Conservation (phyloP, 2,797 vertebrate genomes). For the Champsocephalus gunnari region DNA sequence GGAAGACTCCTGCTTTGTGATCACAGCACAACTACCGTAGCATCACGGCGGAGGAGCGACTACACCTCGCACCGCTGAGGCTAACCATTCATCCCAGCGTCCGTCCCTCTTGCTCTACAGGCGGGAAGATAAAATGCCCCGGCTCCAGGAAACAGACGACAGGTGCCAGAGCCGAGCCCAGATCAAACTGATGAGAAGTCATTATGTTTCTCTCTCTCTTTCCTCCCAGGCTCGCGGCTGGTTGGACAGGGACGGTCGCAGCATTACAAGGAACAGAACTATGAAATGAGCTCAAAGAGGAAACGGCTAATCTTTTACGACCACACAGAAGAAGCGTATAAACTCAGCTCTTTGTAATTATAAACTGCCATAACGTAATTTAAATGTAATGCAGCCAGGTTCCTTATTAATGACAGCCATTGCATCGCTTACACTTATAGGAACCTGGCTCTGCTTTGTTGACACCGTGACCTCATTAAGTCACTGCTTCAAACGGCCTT, state of each 20-base stretch:
- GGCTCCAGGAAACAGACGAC: constrained; percentile 52
- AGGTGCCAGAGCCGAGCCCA: constrained; percentile 54
- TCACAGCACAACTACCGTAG: neutral
- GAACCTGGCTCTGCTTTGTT: neutral
- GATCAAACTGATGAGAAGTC: constrained; percentile 66
- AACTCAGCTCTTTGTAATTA: neutral
- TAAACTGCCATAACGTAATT: neutral
- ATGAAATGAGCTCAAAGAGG: neutral
- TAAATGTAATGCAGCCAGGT: neutral
- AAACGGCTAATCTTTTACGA: neutral
- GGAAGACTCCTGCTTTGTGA: constrained; percentile 1
- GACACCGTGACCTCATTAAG: constrained; percentile 7
- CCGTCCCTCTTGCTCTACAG: constrained; percentile 26
- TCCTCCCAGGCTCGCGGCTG: neutral
- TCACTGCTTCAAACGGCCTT: neutral
- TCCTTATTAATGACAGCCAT: too few species aligned
- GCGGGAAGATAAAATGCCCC: constrained; percentile 48
- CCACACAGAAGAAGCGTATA: too few species aligned
- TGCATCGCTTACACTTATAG: constrained; percentile 5
- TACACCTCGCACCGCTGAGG: constrained; percentile 12
- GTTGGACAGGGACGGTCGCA: neutral
- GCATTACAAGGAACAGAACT: neutral
- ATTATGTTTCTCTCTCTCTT: constrained; percentile 41
- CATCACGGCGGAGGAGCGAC: neutral
- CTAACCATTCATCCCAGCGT: constrained; percentile 35